These are phyloP conservation scores for Nasonia giraulti DNA, from an alignment of 1,140 invertebrate species.

Conservation along the genomic window DNA sequence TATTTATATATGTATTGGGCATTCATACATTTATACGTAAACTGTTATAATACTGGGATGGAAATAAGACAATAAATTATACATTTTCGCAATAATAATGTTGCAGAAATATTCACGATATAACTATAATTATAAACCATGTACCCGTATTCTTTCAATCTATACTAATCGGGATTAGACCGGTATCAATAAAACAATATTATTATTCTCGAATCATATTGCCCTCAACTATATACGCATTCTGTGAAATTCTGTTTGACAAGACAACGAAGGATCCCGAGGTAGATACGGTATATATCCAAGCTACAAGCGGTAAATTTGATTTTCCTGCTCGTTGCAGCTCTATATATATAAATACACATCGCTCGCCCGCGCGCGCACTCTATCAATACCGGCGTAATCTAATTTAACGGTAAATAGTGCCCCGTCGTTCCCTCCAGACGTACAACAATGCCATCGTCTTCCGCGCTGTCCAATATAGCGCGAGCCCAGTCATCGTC, in stretches of 20 bases:
- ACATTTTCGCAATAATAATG: too few species aligned
- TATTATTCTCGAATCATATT: neutral
- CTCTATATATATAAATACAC: neutral
- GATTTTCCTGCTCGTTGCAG: slow-evolving; percentile 16
- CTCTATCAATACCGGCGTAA: slow-evolving; percentile 68
- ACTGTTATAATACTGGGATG: too few species aligned
- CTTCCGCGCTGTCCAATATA: slow-evolving; percentile 22
- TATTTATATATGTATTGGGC: too few species aligned
- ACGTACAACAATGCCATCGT: slow-evolving; percentile 10
- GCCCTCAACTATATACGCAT: slow-evolving; percentile 63
- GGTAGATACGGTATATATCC: neutral
- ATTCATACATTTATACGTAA: too few species aligned
- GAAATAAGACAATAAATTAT: too few species aligned
- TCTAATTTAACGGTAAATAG: slow-evolving; percentile 69
- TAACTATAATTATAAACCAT: neutral
- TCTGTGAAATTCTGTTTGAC: slow-evolving; percentile 11
- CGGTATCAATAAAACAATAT: slow-evolving; percentile 55
- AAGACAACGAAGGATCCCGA: neutral
- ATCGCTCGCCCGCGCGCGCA: slow-evolving; percentile 47
- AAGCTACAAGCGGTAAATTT: neutral
- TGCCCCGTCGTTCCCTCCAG: slow-evolving; percentile 19
- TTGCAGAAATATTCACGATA: too few species aligned
- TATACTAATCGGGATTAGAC: too few species aligned
- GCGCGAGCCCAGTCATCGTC: neutral
- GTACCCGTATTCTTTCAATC: too few species aligned